Evolutionary conservation across 1,140 invertebrate species (phyloP).

Genomic region (Listronotus bonariensis): DNA sequence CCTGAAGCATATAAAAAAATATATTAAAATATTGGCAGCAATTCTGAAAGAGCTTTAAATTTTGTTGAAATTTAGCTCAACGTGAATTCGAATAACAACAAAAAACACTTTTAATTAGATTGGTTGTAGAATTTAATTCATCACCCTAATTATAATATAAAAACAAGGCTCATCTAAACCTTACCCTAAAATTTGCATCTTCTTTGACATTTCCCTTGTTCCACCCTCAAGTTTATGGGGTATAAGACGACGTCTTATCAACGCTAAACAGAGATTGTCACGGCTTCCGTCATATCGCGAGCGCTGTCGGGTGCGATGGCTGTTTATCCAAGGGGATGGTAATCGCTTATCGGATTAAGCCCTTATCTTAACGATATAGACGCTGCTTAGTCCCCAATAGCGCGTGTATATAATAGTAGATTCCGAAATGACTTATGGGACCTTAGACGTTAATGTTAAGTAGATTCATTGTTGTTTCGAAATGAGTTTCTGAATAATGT

Average conservation of each 20-base stretch:
- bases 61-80: too few species aligned
- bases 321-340: slow-evolving; percentile 47
- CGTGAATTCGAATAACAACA: too few species aligned
- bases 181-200: slow-evolving; percentile 24
- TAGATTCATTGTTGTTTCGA: too few species aligned
- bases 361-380: slow-evolving; percentile 53
- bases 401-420: slow-evolving; percentile 34
- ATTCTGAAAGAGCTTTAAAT: too few species aligned
- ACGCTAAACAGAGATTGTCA: slow-evolving; percentile 51
- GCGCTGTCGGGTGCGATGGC: slow-evolving; percentile 23
- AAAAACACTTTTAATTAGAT: too few species aligned
- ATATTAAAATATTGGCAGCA: too few species aligned
- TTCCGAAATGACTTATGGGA: slow-evolving; percentile 25
- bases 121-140: too few species aligned
- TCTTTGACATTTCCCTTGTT: slow-evolving; percentile 22
- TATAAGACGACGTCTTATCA: slow-evolving; percentile 45
- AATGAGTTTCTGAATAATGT: too few species aligned
- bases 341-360: slow-evolving; percentile 52
- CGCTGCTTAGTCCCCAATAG: slow-evolving; percentile 42
- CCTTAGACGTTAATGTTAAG: slow-evolving; percentile 17
- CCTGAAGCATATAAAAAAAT: too few species aligned
- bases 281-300: slow-evolving; percentile 48
- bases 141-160: too few species aligned
- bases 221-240: slow-evolving; percentile 34
- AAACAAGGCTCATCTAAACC: too few species aligned